These are phyloP conservation scores for Pseudobourletiella spinata DNA, from an alignment of 1,140 invertebrate genomes.

Conservation along the genomic window DNA sequence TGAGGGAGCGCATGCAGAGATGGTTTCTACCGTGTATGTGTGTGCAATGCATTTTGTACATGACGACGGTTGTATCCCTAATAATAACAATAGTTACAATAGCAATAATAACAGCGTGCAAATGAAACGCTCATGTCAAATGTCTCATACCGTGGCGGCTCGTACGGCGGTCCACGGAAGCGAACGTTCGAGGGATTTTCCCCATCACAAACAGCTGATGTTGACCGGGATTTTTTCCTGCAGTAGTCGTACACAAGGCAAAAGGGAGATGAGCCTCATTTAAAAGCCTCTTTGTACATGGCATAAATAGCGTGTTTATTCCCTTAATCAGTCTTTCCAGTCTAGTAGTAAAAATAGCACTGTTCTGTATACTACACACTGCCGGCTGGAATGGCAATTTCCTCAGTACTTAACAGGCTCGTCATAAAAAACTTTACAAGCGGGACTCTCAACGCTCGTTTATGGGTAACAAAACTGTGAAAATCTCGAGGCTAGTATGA, in stretches of 20 bases:
- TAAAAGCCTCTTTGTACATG: background rate
- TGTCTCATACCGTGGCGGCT: background rate
- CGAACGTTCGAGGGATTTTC: constrained; percentile 1
- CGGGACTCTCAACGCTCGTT: no score
- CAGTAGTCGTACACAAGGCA: background rate
- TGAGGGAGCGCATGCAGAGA: no score
- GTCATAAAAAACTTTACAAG: no score
- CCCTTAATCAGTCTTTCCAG: background rate
- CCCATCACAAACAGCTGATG: constrained; percentile 6
- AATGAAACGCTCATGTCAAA: no score
- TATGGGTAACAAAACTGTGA: no score
- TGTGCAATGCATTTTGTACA: no score
- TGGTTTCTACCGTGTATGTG: no score
- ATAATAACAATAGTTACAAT: no score
- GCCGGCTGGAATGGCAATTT: background rate
- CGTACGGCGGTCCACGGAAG: background rate
- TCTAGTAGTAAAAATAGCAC: background rate
- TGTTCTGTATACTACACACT: background rate
- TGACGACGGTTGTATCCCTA: no score
- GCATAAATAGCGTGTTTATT: background rate
- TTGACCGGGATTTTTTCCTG: constrained; percentile 18
- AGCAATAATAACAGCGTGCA: no score
- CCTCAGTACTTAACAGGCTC: background rate
- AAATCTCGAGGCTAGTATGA: background rate
- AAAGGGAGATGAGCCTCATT: background rate